A percentile compares a stretch with the other conserved stretches of the same genome.
phyloP scores from a whole-genome alignment of 2,888 invertebrate species.

The Epistrophella euchroma region DNA sequence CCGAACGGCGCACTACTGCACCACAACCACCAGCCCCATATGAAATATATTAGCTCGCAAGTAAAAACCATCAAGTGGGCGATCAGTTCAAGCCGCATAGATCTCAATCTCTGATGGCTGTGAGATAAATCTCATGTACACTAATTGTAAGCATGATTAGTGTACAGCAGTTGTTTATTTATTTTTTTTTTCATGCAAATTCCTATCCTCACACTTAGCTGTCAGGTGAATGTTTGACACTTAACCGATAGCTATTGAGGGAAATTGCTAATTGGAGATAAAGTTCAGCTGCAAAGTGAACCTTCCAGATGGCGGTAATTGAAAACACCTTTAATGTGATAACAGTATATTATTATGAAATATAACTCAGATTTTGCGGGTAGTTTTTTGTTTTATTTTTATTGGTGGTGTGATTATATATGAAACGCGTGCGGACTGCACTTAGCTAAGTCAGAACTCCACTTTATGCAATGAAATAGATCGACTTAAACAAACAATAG shows the following conservation, averaged over 20 bases:
- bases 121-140: constrained; percentile 36
- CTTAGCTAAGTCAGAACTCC: constrained; percentile 13
- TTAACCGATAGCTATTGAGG: constrained; percentile 43
- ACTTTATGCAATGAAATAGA: constrained; percentile 32
- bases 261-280: constrained; percentile 51
- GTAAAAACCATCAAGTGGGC: constrained; percentile 52
- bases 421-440: constrained; percentile 34
- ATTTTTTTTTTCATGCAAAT: constrained; percentile 30
- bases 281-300: constrained; percentile 55
- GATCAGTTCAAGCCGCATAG: constrained; percentile 48
- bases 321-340: constrained; percentile 43
- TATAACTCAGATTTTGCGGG: constrained; percentile 17
- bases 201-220: constrained; percentile 50
- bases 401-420: constrained; percentile 21
- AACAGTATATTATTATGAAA: not conserved
- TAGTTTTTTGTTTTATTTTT: constrained; percentile 16
- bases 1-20: not conserved
- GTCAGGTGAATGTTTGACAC: constrained; percentile 44
- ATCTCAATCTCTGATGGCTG: constrained; percentile 26
- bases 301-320: constrained; percentile 57
- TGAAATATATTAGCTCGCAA: constrained; percentile 23
- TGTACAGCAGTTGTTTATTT: constrained; percentile 30
- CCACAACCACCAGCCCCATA: not conserved
- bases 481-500: constrained; percentile 34
- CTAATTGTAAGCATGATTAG: constrained; percentile 65